Evolutionary conservation across 2,797 vertebrate genomes (phyloP).

Genomic region (Phataginus tetradactyla): DNA sequence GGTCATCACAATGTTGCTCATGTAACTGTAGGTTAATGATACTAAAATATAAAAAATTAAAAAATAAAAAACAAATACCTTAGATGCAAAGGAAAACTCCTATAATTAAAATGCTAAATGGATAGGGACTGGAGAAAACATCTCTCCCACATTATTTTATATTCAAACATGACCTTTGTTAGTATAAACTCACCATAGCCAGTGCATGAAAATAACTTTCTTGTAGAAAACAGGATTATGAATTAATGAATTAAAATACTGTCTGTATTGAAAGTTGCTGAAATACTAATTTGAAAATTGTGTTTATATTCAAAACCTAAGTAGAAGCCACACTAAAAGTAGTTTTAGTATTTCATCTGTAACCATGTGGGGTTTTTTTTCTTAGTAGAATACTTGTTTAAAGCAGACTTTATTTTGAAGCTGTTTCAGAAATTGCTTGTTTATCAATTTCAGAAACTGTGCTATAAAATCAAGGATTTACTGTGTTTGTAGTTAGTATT

Average conservation of each 20-base stretch:
- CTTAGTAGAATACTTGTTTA: conserved; percentile 14
- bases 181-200: conserved; percentile 45
- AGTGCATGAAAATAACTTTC: conserved; percentile 57
- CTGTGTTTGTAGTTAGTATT: conserved; percentile 26
- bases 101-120: conserved; percentile 62
- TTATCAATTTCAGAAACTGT: conserved; percentile 58
- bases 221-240: conserved; percentile 6
- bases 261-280: conserved; percentile 34
- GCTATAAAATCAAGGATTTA: conserved; percentile 33
- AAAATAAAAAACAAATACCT: too few relatives aligned
- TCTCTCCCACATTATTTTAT: conserved; percentile 51
- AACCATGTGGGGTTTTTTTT: background rate
- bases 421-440: conserved; percentile 46
- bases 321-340: conserved; percentile 6
- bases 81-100: too few relatives aligned
- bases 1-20: too few relatives aligned
- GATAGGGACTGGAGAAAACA: conserved; percentile 35
- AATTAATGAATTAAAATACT: conserved; percentile 43
- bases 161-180: conserved; percentile 37
- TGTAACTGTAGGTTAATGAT: too few relatives aligned
- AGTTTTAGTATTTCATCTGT: conserved; percentile 44
- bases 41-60: too few relatives aligned
- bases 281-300: conserved; percentile 26
- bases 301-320: conserved; percentile 48
- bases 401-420: conserved; percentile 50